Percentiles rank a stretch among this genome's conserved stretches.
Conservation (phyloP, 2,113 vertebrate species). For the Sinocyclocheilus rhinocerous region DNA sequence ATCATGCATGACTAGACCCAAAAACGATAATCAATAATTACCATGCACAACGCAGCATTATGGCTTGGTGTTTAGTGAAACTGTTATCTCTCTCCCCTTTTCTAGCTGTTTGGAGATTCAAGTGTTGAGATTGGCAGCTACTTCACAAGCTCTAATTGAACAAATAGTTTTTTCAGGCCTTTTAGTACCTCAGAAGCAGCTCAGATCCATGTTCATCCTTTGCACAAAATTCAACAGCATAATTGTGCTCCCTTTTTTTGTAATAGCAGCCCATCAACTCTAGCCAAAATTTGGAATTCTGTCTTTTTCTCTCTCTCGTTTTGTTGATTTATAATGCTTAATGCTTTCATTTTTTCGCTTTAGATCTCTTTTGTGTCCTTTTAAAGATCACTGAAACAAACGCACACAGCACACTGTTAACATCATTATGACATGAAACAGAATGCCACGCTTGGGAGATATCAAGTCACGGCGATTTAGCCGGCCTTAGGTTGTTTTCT, state of each 20-base stretch:
- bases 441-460: constrained; percentile 42
- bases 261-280: neutral
- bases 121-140: constrained; percentile 9
- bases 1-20: neutral
- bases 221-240: neutral
- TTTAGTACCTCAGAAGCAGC: neutral
- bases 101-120: neutral
- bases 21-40: neutral
- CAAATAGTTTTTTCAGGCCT: neutral
- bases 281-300: neutral
- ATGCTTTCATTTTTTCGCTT: neutral
- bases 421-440: constrained; percentile 45
- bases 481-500: constrained; percentile 24
- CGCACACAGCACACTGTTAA: neutral
- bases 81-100: neutral
- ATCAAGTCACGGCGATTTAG: constrained; percentile 42
- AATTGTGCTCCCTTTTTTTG: neutral
- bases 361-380: constrained; percentile 30
- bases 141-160: constrained; percentile 2
- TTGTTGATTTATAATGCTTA: constrained; percentile 3
- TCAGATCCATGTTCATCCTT: constrained; percentile 8
- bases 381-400: constrained; percentile 39
- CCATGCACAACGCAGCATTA: neutral
- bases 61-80: neutral
- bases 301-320: neutral